These are phyloP conservation scores for Zapornia atra DNA, from an alignment of 2,113 vertebrate genomes.

Conservation along the genomic window DNA sequence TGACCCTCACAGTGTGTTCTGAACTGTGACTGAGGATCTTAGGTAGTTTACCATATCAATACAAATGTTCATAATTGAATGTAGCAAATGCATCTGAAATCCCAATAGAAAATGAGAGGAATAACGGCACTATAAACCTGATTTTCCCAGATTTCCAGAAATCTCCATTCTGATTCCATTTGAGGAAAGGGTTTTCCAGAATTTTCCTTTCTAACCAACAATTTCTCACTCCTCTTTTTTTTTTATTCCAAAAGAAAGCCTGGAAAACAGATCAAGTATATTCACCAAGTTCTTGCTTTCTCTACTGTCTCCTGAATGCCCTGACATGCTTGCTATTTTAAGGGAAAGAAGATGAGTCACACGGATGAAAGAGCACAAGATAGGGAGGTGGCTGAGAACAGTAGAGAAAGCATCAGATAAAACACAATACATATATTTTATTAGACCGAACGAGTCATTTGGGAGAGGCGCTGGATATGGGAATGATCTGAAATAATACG, in stretches of 20 bases:
- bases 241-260: not conserved
- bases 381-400: constrained; percentile 28
- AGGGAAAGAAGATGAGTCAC: constrained; percentile 42
- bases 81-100: not conserved
- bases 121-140: not conserved
- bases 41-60: not conserved
- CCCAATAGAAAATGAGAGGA: not conserved
- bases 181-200: not conserved
- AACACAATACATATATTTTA: constrained; percentile 24
- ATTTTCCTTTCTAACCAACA: not conserved
- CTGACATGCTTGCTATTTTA: not conserved
- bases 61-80: not conserved
- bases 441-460: not conserved
- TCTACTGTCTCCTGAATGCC: not conserved
- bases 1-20: not conserved
- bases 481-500: not conserved
- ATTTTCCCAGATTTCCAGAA: not conserved
- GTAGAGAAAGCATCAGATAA: not conserved
- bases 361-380: constrained; percentile 35
- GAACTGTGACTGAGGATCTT: not conserved
- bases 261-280: not conserved
- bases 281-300: not conserved
- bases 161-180: not conserved
- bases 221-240: not conserved
- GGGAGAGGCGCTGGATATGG: not conserved